These are phyloP conservation scores for Elephantulus edwardii DNA, from an alignment of 2,113 vertebrate species.

Conservation along the genomic window DNA sequence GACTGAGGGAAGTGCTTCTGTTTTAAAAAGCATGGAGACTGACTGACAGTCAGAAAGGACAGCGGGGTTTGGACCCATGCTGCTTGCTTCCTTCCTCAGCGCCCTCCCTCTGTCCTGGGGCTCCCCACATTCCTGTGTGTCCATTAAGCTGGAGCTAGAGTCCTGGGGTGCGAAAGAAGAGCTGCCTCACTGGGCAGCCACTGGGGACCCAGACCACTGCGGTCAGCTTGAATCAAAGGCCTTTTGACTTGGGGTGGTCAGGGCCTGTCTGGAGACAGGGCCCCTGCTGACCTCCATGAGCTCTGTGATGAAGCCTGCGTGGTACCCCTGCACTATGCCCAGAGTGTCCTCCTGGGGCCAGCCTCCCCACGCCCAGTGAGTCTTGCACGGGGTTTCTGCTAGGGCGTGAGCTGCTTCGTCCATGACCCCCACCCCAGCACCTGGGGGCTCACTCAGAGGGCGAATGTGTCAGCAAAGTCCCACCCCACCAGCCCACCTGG, in stretches of 20 bases:
- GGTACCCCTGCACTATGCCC: neutral
- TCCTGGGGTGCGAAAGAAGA: fast-evolving
- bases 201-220: fast-evolving
- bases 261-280: neutral
- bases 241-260: neutral
- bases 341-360: too few relatives aligned
- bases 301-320: neutral
- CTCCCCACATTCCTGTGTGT: neutral
- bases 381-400: too few relatives aligned
- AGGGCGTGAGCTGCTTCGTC: too few relatives aligned
- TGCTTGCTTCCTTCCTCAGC: neutral
- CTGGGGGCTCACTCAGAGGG: too few relatives aligned
- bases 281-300: neutral
- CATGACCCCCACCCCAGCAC: too few relatives aligned
- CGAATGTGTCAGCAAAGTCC: too few relatives aligned
- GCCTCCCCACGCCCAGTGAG: fast-evolving
- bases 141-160: neutral
- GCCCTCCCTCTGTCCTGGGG: fast-evolving
- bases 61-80: fast-evolving
- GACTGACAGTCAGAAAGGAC: too few relatives aligned
- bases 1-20: neutral
- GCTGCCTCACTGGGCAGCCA: fast-evolving
- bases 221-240: neutral
- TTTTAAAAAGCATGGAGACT: neutral
- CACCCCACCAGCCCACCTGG: neutral